A percentile compares a stretch with the other conserved stretches of the same genome.
Conservation (phyloP, 30 jellyfish, hydroid and myxozoan species). For the Aurelia sp. region DNA sequence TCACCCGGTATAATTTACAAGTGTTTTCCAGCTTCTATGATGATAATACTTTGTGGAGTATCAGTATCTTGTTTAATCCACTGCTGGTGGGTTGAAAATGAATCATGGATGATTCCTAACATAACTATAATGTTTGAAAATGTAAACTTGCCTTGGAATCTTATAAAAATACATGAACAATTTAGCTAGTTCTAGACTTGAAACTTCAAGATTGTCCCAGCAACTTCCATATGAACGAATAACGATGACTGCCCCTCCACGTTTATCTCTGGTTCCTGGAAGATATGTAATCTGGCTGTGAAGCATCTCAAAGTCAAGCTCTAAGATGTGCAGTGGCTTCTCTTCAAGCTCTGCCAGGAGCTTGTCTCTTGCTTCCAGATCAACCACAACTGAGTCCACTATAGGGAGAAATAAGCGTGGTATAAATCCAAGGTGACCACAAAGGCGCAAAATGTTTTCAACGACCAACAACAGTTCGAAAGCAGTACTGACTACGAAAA, state of each 20-base stretch:
- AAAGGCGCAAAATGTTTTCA: no score
- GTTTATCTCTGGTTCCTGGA: conserved; percentile 89
- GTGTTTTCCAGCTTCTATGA: no score
- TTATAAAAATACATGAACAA: conserved; percentile 75
- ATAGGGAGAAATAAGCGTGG: not conserved
- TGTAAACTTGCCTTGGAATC: conserved; percentile 77
- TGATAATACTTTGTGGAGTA: no score
- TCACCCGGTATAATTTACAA: no score
- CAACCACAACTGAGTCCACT: conserved; percentile 34
- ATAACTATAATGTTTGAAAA: not conserved
- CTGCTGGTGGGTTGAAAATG: no score
- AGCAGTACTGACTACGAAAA: no score
- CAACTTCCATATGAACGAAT: conserved; percentile 69
- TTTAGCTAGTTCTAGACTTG: conserved; percentile 79
- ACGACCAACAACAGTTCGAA: no score
- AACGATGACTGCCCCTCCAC: conserved; percentile 95
- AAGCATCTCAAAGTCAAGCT: conserved; percentile 87
- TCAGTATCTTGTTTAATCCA: no score
- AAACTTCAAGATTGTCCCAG: conserved; percentile 82
- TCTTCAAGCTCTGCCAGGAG: conserved; percentile 57
- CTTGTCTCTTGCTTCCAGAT: conserved; percentile 30
- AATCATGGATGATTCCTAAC: not conserved
- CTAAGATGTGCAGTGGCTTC: conserved; percentile 79
- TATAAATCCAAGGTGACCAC: not conserved
- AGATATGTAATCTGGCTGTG: conserved; percentile 88